Conservation (phyloP, 2,113 vertebrate species). For the Takifugu flavidus region DNA sequence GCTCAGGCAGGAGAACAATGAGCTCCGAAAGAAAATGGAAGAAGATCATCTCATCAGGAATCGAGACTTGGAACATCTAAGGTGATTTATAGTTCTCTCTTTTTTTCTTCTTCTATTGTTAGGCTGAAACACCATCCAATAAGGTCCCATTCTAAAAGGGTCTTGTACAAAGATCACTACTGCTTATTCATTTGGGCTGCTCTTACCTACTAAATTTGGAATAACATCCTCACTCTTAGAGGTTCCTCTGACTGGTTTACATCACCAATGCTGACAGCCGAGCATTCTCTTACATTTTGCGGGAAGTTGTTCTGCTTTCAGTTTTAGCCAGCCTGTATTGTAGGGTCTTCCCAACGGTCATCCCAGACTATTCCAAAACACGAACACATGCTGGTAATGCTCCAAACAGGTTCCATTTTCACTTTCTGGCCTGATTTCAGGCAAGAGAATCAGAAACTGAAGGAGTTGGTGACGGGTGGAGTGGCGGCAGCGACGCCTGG, state of each 20-base stretch:
- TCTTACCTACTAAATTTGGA: too few relatives aligned
- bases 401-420: conserved; percentile 34
- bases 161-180: background rate
- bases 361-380: conserved; percentile 4
- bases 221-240: too few relatives aligned
- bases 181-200: too few relatives aligned
- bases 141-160: background rate
- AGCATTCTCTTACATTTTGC: conserved; percentile 43
- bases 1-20: conserved; percentile 90
- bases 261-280: background rate
- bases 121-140: background rate
- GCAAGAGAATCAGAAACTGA: conserved; percentile 91
- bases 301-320: conserved; percentile 30
- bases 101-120: conserved; percentile 8
- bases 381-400: background rate
- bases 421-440: conserved; percentile 60
- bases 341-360: conserved; percentile 67
- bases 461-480: conserved; percentile 81
- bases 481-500: conserved; percentile 12
- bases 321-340: conserved; percentile 7
- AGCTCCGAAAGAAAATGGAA: conserved; percentile 91
- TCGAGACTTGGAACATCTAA: conserved; percentile 86
- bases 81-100: conserved; percentile 67
- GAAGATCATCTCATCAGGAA: conserved; percentile 90
- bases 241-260: too few relatives aligned